These are phyloP conservation scores for Eupithecia exiguata DNA, from an alignment of 2,888 invertebrate genomes.

Conservation along the genomic window DNA sequence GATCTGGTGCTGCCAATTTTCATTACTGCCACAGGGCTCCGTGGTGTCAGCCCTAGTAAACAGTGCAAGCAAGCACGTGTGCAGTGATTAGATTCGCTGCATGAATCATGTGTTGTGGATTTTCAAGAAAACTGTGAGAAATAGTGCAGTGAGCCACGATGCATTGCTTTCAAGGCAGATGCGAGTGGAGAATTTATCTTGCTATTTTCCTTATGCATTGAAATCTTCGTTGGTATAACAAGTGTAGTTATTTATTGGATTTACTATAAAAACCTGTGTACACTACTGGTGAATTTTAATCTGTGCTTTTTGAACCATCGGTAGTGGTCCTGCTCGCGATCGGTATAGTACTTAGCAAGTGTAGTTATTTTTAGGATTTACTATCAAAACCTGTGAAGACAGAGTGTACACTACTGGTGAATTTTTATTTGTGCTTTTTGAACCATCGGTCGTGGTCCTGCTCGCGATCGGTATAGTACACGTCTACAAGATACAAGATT, in stretches of 20 bases:
- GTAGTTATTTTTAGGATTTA: neutral
- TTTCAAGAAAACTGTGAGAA: conserved; percentile 44
- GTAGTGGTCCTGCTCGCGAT: neutral
- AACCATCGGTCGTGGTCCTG: neutral
- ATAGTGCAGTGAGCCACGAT: conserved; percentile 35
- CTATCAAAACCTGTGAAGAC: neutral
- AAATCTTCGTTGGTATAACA: neutral
- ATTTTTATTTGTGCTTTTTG: neutral
- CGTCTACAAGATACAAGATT: too few species aligned
- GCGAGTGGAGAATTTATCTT: conserved; percentile 6
- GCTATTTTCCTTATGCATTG: conserved; percentile 6
- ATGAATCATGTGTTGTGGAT: conserved; percentile 48
- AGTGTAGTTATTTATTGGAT: neutral
- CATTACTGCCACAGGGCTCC: neutral
- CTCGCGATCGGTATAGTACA: neutral
- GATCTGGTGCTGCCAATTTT: neutral
- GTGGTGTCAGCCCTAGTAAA: conserved; percentile 33
- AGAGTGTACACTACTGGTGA: neutral
- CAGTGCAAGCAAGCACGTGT: conserved; percentile 42
- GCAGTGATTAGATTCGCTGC: conserved; percentile 46
- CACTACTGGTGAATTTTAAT: neutral
- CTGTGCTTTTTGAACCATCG: neutral
- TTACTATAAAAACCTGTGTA: neutral
- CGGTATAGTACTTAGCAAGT: neutral
- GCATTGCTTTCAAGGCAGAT: conserved; percentile 19